Evolutionary conservation across 2,113 vertebrate genomes (phyloP).

Genomic region (Azemiops feae): DNA sequence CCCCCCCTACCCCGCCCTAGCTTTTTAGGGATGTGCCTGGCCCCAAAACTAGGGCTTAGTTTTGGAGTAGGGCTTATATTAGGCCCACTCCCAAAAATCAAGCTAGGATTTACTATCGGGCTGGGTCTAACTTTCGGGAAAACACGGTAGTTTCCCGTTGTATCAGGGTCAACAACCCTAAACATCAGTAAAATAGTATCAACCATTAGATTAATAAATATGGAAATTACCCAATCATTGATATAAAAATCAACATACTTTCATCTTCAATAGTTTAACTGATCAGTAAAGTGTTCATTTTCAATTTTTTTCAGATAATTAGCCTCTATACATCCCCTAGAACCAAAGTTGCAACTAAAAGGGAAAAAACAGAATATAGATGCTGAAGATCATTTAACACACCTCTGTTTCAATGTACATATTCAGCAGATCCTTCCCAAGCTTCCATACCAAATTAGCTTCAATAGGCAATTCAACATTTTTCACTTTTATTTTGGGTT

Average conservation of each 20-base stretch:
- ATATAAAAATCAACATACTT: neutral
- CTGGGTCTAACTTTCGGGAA: no score
- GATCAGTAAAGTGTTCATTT: neutral
- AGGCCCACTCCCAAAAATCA: no score
- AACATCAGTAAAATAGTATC: neutral
- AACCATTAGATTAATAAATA: neutral
- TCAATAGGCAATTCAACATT: slow-evolving; percentile 92
- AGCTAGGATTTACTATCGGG: no score
- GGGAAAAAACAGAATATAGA: neutral
- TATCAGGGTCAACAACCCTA: neutral
- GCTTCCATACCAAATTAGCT: slow-evolving; percentile 86
- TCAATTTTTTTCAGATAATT: neutral
- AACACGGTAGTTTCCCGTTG: neutral
- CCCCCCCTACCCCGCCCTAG: no score
- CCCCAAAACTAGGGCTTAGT: no score
- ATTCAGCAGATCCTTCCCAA: slow-evolving; percentile 87
- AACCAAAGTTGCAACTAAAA: no score
- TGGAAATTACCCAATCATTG: neutral
- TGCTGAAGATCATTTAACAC: neutral
- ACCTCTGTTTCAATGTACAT: slow-evolving; percentile 70
- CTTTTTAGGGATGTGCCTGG: no score
- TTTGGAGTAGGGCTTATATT: no score
- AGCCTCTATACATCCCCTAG: neutral
- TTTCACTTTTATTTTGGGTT: slow-evolving; percentile 95
- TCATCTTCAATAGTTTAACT: neutral